phyloP scores from a whole-genome alignment of 2,888 invertebrate genomes.

The Aplocera efformata region DNA sequence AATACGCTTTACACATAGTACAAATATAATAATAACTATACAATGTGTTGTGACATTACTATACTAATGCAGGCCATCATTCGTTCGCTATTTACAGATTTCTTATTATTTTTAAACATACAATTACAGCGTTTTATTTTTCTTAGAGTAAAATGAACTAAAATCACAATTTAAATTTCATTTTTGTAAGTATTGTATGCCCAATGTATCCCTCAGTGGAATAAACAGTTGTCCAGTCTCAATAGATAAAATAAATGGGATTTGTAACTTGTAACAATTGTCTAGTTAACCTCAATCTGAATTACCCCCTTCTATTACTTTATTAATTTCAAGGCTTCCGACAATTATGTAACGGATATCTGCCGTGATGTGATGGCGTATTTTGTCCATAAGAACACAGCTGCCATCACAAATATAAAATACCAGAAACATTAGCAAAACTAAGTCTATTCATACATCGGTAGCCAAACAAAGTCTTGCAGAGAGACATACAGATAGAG shows the following conservation, averaged over 20 bases:
- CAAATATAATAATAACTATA: constrained; percentile 54
- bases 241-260: constrained; percentile 1
- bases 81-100: constrained; percentile 69
- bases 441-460: no score
- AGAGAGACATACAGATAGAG: no score
- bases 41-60: constrained; percentile 52
- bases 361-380: no score
- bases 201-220: constrained; percentile 38
- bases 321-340: no score
- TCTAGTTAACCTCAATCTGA: no score
- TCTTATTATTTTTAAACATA: constrained; percentile 23
- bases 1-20: constrained; percentile 58
- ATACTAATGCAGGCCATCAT: constrained; percentile 63
- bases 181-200: constrained; percentile 57
- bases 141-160: constrained; percentile 32
- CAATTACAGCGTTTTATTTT: constrained; percentile 42
- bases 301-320: no score
- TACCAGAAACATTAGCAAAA: no score
- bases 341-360: no score
- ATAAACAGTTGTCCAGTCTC: constrained; percentile 12
- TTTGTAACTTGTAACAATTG: no score
- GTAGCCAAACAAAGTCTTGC: no score
- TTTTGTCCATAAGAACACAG: no score
- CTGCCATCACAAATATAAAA: no score
- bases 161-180: constrained; percentile 32